These are phyloP conservation scores for Teleogryllus oceanicus DNA, from an alignment of 2,888 invertebrate species.

Conservation along the genomic window DNA sequence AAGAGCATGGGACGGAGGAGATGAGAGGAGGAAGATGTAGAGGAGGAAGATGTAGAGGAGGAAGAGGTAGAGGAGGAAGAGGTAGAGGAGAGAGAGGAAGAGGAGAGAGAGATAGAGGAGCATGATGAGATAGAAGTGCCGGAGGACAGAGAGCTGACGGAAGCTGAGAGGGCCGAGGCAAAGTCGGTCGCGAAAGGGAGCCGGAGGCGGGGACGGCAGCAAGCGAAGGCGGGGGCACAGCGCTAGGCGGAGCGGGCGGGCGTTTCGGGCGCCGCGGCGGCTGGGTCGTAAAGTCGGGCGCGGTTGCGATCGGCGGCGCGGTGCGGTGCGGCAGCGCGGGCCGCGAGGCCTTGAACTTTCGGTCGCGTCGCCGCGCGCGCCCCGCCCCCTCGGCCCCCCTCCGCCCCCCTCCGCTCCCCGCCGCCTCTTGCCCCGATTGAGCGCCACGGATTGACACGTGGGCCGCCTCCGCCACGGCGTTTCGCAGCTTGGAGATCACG, in stretches of 20 bases:
- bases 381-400: background rate
- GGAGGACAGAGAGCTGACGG: no score
- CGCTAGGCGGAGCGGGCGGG: background rate
- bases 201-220: no score
- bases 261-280: background rate
- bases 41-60: background rate
- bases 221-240: background rate
- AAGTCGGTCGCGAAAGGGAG: no score
- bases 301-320: background rate
- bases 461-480: no score
- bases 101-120: no score
- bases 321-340: background rate
- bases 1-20: no score
- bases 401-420: background rate
- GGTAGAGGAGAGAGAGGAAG: no score
- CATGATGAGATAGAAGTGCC: no score
- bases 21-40: no score
- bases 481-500: no score
- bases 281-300: slow-evolving; percentile 18
- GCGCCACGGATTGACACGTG: no score
- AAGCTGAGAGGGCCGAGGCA: no score
- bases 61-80: background rate
- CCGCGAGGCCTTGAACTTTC: background rate
- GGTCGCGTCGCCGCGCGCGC: background rate
- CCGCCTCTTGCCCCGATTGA: background rate